Base-by-base conservation (phyloP, 2,888 invertebrate genomes). In the Pristionchus maxplancki region DNA sequence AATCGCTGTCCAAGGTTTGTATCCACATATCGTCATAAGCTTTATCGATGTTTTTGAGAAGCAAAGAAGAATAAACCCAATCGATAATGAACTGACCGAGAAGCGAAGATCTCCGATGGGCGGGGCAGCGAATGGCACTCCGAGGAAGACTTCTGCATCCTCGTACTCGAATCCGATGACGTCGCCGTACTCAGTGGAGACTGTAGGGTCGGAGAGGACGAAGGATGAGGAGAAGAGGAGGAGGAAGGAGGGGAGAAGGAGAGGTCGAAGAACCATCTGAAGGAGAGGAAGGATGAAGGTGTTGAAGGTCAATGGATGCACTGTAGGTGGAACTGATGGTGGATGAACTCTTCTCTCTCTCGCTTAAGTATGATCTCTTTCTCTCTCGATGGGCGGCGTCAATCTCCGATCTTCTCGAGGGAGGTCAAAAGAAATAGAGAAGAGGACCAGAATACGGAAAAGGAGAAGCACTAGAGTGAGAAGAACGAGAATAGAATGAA, bases 81-180 rank as follows among this genome's bases (percentile, higher is more conserved):
- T 64, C 1, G 62, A 62, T 64, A 64, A 64, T 31, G 20, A 31
- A 82, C 88, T 67, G 40, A 92, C 92, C 89, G 92, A 91, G 88
- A 93, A 91, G 88, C 93, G 87, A 20, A 93, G 86, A 17, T 91
- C 89, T 64, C 91, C 92, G 9, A 91, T 90, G 17, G 93, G 93
- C 13, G 93, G 93, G 24, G 90, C 87, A 2, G 93, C 93, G 71
- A 89, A 93, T 3, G 93, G 93, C 78, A 93, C 91, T 5, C 90
- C 91, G 5, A 93, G 89, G 86, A 90, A 92, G 40, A 91, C 89
- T 34, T 92, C 90, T 1, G 91, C 24, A 11, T 88, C 48, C 2
- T 58, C 88, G 62, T 85, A 89, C 31, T 90, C 89, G 50, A 93
- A 91, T 89, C 93, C 92, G 71, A 89, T 78, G 9, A 92, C 88